Evolutionary conservation across 1,140 invertebrate species (phyloP).

Genomic region (Limonius californicus): DNA sequence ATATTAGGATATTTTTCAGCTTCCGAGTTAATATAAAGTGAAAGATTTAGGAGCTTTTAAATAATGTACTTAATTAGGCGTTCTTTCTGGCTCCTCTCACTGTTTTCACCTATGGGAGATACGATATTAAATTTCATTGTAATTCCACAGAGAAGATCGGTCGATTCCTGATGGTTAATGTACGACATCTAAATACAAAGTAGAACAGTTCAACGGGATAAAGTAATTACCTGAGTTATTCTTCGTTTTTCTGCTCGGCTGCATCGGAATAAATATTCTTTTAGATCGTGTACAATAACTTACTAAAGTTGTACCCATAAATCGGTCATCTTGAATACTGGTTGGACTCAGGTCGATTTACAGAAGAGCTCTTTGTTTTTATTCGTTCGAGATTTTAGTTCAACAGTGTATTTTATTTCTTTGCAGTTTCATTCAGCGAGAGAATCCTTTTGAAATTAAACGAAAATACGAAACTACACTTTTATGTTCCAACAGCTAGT

Average conservation of each 20-base stretch:
- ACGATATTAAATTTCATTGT: not conserved
- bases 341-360: slow-evolving; percentile 15
- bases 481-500: no score
- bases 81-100: not conserved
- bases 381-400: slow-evolving; percentile 2
- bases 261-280: slow-evolving; percentile 40
- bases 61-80: slow-evolving; percentile 3
- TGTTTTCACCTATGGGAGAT: not conserved
- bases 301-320: slow-evolving; percentile 41
- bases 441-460: no score
- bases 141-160: not conserved
- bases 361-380: slow-evolving; percentile 3
- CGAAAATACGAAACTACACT: no score
- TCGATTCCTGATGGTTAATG: not conserved
- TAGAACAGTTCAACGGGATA: slow-evolving; percentile 24
- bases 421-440: not conserved
- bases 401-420: not conserved
- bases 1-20: slow-evolving; percentile 46
- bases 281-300: slow-evolving; percentile 41
- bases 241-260: slow-evolving; percentile 41
- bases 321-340: slow-evolving; percentile 39
- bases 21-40: slow-evolving; percentile 21
- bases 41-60: slow-evolving; percentile 10
- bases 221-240: slow-evolving; percentile 41
- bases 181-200: not conserved